Evolutionary conservation across 2,797 vertebrate genomes (phyloP), one percentile per base, ranked within the genome.

Genomic region (Ataeniobius toweri): DNA sequence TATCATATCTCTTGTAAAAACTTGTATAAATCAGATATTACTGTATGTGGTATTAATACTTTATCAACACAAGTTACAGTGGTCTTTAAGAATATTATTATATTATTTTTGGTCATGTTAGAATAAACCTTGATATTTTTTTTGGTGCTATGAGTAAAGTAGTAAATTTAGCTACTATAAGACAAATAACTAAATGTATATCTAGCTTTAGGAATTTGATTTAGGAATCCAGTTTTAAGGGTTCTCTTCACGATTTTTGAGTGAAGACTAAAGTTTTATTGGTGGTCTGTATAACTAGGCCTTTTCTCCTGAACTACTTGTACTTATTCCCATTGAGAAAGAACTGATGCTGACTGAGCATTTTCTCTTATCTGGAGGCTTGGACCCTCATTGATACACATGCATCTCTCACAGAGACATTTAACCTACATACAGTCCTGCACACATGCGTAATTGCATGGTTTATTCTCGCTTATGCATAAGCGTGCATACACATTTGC

Each of bases 361-460:
- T 86, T 85, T 91, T 80, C 86, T 85, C 76, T 69, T 82, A 72
- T 80, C 63, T 81, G 41, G 36, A 79, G 75, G 68, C 50, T 78
- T 26, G 24, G 41, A 73, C 76, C 77, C 61, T 78, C 7, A 13
- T 75, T 85, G 81, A 87, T 80, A 88, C 75, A 61, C 83, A 83
- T 56, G 74, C 84, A 78, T 81, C 85, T 77, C 69, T 80, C 58
- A 69, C 36, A 6, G 61, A 80, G 63, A 90, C 83, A 36, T 78
- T 48, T 86, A 93, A 90, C 90, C 89, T 86, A 91, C 90, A 91
- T 91, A 78, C 85, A 86, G 71, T 3, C 7, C 50, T 39, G 75
- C 83, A 80, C 76, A 53, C 81, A 56, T 48, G 14, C 41, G 24
- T 39, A 73, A 1, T 26, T 41, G 71, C 44, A 22, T 14, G 56